These are phyloP conservation scores for Scaptomyza parva DNA, from an alignment of 2,888 invertebrate species.

Conservation along the genomic window DNA sequence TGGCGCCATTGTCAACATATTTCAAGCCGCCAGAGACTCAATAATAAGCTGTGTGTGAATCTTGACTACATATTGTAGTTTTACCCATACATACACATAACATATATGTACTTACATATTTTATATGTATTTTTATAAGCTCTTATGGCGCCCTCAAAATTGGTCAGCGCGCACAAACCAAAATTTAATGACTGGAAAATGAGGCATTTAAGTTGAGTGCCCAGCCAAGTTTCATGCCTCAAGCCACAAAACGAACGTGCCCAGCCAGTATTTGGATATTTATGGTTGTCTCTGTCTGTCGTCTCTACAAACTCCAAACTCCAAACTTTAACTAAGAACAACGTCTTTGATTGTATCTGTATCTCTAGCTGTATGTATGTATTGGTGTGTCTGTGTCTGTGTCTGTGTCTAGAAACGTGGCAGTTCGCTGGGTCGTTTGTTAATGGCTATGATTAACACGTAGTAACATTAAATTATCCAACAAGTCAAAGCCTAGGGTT, in stretches of 20 bases:
- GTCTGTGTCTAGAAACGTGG: conserved; percentile 38
- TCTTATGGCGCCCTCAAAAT: conserved; percentile 66
- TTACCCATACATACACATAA: conserved; percentile 9
- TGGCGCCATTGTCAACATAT: conserved; percentile 80
- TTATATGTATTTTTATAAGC: conserved; percentile 59
- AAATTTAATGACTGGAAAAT: conserved; percentile 81
- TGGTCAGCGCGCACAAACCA: conserved; percentile 67
- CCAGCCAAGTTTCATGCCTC: conserved; percentile 45
- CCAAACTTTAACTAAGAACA: neutral
- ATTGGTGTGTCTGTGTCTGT: too few species aligned
- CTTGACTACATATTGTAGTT: conserved; percentile 56
- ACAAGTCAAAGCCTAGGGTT: conserved; percentile 32
- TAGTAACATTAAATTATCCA: conserved; percentile 74
- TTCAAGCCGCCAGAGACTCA: conserved; percentile 71
- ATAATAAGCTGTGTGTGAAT: conserved; percentile 68
- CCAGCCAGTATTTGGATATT: conserved; percentile 61
- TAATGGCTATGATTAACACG: conserved; percentile 81
- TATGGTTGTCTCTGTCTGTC: conserved; percentile 62
- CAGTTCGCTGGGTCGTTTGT: conserved; percentile 57
- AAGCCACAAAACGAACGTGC: conserved; percentile 58
- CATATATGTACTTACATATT: conserved; percentile 1
- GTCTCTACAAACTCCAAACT: conserved; percentile 16
- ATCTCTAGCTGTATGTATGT: conserved; percentile 18
- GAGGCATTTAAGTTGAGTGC: conserved; percentile 77
- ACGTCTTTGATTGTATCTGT: conserved; percentile 32